phyloP scores from a whole-genome alignment of 2,888 invertebrate species.

The Athetis lepigone region DNA sequence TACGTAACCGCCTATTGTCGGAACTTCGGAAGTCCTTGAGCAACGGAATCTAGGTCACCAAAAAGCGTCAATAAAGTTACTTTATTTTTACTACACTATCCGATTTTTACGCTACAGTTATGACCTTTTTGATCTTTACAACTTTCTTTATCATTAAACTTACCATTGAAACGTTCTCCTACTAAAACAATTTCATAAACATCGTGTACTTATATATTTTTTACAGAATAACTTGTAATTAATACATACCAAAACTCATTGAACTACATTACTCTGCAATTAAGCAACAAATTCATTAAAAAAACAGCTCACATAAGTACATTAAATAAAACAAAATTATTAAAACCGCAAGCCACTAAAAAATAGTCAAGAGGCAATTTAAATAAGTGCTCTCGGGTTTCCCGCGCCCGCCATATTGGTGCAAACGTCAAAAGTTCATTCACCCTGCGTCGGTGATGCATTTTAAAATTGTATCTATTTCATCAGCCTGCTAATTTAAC shows the following conservation, averaged over 20 bases:
- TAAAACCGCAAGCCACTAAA: slow-evolving; percentile 59
- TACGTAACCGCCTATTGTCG: not conserved
- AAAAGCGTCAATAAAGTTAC: slow-evolving; percentile 9
- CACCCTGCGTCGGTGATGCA: slow-evolving; percentile 66
- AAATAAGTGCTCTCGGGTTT: slow-evolving; percentile 82
- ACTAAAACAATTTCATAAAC: not conserved
- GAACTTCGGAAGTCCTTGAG: not conserved
- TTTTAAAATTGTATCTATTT: slow-evolving; percentile 57
- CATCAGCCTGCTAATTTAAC: slow-evolving; percentile 39
- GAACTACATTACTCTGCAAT: slow-evolving; percentile 31
- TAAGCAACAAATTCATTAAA: slow-evolving; percentile 35
- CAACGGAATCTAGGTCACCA: slow-evolving; percentile 4
- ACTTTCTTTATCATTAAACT: not conserved
- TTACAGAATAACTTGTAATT: not conserved
- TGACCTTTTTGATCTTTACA: not conserved
- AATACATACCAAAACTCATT: slow-evolving; percentile 9
- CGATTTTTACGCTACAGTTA: not conserved
- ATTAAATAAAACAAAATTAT: slow-evolving; percentile 53
- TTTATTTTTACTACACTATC: not conserved
- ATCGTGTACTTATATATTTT: not conserved
- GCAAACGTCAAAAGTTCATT: slow-evolving; percentile 76
- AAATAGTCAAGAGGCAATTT: slow-evolving; percentile 79
- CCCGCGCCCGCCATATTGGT: slow-evolving; percentile 78
- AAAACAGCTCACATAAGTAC: slow-evolving; percentile 33
- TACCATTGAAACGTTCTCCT: not conserved